Percentiles rank a stretch among this genome's conserved stretches.
These are phyloP conservation scores for Dryadula phaetusa DNA, from an alignment of 2,888 invertebrate genomes.

Conservation along the genomic window DNA sequence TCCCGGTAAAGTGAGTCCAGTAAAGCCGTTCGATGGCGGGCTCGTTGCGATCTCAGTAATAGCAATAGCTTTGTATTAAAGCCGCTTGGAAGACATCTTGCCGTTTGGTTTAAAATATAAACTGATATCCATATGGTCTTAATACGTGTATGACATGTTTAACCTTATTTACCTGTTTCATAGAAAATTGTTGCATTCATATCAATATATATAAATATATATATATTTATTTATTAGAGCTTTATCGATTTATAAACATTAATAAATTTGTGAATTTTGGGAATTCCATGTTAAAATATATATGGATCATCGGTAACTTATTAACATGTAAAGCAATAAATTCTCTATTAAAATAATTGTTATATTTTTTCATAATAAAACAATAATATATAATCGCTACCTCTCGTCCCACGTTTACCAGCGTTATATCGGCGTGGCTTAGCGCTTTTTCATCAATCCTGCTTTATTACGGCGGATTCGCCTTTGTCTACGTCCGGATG, in stretches of 20 bases:
- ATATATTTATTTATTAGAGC: neutral
- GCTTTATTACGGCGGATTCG: constrained; percentile 83
- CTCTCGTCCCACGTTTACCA: constrained; percentile 49
- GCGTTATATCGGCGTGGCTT: constrained; percentile 84
- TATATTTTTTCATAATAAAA: no score
- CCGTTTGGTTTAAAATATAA: constrained; percentile 68
- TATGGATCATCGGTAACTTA: no score
- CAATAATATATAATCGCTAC: constrained; percentile 45
- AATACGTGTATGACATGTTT: neutral
- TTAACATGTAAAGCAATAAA: no score
- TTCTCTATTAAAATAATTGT: no score
- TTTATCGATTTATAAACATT: neutral
- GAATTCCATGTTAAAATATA: no score
- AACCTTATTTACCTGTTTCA: neutral
- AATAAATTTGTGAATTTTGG: neutral
- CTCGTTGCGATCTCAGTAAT: constrained; percentile 78
- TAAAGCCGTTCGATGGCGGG: constrained; percentile 81
- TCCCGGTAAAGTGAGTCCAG: constrained; percentile 82
- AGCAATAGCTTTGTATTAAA: constrained; percentile 84
- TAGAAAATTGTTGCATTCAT: no score
- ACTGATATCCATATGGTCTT: constrained; percentile 41
- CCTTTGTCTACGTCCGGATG: constrained; percentile 81
- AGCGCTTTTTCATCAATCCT: constrained; percentile 86
- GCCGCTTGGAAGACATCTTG: constrained; percentile 73
- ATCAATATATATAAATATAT: neutral